A percentile compares a stretch with the other conserved stretches of the same genome.
Conservation (phyloP, 2,797 vertebrate species). For the Spheniscus humboldti region DNA sequence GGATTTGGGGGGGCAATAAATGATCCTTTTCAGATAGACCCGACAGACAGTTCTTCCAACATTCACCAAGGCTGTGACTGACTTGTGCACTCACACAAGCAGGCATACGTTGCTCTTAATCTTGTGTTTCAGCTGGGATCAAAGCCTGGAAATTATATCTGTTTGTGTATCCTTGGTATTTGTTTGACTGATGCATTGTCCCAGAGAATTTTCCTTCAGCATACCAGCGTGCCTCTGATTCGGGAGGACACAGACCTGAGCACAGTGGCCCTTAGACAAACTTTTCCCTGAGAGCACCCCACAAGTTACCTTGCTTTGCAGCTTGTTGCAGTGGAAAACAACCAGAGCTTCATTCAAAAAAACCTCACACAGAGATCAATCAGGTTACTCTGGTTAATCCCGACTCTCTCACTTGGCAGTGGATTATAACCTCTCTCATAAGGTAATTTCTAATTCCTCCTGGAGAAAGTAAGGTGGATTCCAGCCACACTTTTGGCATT, state of each 20-base stretch:
- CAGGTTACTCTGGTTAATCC: conserved; percentile 42
- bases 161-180: neutral
- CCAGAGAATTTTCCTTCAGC: neutral
- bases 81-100: neutral
- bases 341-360: neutral
- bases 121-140: neutral
- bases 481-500: neutral
- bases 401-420: conserved; percentile 27
- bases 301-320: neutral
- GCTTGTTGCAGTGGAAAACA: neutral
- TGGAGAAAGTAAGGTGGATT: neutral
- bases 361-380: conserved; percentile 57
- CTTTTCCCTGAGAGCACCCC: neutral
- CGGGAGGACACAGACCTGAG: neutral
- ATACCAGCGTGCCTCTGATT: neutral
- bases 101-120: neutral
- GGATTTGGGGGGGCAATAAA: neutral
- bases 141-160: neutral
- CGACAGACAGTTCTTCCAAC: neutral
- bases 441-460: conserved; percentile 19
- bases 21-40: neutral
- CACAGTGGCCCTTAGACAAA: neutral
- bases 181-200: neutral
- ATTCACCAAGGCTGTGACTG: neutral
- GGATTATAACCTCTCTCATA: neutral